Percentiles rank a stretch among this genome's conserved stretches.
phyloP scores from a whole-genome alignment of 2,888 invertebrate genomes.

The Eupithecia subumbrata region DNA sequence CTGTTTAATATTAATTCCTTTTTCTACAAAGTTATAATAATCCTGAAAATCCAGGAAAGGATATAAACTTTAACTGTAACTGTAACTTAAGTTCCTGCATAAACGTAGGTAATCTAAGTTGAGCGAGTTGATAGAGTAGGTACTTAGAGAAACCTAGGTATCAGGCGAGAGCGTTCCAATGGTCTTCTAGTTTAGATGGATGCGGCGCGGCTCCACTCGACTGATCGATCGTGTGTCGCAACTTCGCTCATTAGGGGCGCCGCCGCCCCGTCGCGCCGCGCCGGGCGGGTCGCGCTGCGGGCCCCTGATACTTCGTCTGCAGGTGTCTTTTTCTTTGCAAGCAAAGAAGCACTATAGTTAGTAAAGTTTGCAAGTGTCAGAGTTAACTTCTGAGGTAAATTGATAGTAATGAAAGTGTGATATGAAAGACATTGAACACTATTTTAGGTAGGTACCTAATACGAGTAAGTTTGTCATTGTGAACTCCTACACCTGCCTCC shows the following conservation, averaged over 20 bases:
- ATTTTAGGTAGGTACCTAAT: too few relatives aligned
- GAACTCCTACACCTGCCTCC: too few relatives aligned
- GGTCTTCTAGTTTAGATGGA: background rate
- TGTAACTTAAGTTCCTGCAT: background rate
- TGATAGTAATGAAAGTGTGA: background rate
- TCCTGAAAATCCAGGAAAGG: background rate
- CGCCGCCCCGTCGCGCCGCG: too few relatives aligned
- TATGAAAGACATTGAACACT: background rate
- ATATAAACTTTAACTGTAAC: background rate
- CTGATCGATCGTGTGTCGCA: conserved; percentile 7
- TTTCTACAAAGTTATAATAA: background rate
- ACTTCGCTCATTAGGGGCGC: conserved; percentile 10
- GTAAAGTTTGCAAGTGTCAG: background rate
- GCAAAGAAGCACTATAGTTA: background rate
- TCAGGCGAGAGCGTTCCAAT: background rate
- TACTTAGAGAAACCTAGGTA: background rate
- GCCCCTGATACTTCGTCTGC: background rate
- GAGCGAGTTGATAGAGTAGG: background rate
- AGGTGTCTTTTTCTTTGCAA: conserved; percentile 8
- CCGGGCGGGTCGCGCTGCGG: background rate
- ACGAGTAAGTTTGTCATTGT: too few relatives aligned
- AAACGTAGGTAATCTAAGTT: background rate
- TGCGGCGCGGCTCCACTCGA: background rate
- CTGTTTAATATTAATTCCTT: background rate
- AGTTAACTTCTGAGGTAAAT: background rate